Conservation (phyloP, 2,113 vertebrate genomes). For the Pagrus major region DNA sequence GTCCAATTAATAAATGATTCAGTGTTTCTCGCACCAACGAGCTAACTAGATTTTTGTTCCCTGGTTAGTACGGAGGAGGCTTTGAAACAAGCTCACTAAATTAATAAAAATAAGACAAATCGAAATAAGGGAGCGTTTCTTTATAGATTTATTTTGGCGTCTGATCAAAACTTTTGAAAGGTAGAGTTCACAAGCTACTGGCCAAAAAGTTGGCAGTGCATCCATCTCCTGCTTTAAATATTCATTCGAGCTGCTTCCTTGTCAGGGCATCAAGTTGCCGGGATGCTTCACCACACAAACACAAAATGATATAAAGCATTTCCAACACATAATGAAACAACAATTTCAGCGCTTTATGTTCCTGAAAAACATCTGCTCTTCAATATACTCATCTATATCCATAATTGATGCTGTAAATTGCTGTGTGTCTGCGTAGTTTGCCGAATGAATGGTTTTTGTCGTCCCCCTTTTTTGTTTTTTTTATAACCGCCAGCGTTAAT, state of each 20-base stretch:
- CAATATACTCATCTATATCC: slow-evolving; percentile 3
- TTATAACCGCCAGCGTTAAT: slow-evolving; percentile 5
- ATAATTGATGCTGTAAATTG: background rate
- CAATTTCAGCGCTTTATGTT: background rate
- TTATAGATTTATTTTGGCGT: background rate
- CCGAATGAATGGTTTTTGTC: background rate
- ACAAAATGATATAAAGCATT: background rate
- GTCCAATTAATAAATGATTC: background rate
- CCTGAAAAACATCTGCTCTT: slow-evolving; percentile 15
- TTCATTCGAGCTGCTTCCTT: background rate
- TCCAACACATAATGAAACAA: background rate
- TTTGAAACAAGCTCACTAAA: background rate
- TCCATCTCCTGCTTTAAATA: background rate
- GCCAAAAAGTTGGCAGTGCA: background rate
- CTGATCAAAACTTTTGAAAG: too few relatives aligned
- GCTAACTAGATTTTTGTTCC: background rate
- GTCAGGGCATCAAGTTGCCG: background rate
- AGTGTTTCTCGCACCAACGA: too few relatives aligned
- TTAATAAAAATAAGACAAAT: background rate
- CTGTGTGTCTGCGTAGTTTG: background rate
- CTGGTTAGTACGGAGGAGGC: background rate
- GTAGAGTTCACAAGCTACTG: too few relatives aligned
- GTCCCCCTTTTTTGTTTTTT: too few relatives aligned
- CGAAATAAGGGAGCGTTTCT: background rate
- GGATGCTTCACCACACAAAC: background rate